Conservation (phyloP, 2,888 invertebrate species). For the Papilio demoleus region DNA sequence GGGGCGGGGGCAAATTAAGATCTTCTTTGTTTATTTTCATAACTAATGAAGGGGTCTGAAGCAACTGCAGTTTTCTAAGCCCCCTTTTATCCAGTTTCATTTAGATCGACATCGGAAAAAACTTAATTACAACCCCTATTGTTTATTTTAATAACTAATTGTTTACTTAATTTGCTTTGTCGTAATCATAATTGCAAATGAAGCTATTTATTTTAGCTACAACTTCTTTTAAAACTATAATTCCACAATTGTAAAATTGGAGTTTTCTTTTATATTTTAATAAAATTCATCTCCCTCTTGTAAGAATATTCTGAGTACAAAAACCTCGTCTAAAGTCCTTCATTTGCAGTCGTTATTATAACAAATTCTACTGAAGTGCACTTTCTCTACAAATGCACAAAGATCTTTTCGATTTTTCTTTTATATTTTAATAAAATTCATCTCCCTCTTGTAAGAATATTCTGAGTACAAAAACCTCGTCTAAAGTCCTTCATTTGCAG, state of each 20-base stretch:
- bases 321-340: background rate
- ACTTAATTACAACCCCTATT: background rate
- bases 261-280: background rate
- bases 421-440: background rate
- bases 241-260: background rate
- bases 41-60: background rate
- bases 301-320: background rate
- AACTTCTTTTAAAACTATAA: background rate
- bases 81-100: background rate
- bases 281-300: background rate
- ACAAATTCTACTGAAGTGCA: background rate
- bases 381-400: background rate
- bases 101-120: background rate
- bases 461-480: background rate
- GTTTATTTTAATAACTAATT: background rate
- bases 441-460: background rate
- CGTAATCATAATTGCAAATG: too few relatives aligned
- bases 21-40: conserved; percentile 10
- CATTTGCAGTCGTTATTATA: background rate
- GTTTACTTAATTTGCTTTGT: background rate
- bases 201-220: too few relatives aligned
- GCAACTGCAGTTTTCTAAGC: background rate
- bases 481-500: background rate
- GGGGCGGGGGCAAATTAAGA: background rate
- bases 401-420: background rate